Evolutionary conservation across 30 jellyfish, hydroid and myxozoan species (phyloP).

Genomic region (Clytia hemisphaerica): DNA sequence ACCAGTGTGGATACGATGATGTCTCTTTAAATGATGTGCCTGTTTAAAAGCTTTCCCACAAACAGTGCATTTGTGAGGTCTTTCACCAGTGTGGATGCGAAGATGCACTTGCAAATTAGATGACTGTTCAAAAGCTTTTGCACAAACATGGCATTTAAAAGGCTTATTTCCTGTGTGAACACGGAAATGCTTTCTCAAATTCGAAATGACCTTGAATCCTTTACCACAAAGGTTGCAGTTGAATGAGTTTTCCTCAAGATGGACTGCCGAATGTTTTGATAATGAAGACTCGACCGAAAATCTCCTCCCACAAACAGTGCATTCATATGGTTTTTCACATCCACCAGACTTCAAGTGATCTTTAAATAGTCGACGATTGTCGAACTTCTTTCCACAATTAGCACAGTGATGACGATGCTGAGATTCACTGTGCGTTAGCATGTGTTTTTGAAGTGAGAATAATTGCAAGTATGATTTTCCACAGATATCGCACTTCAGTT

Average conservation of each 20-base stretch:
- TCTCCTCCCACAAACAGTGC: slow-evolving; percentile 35
- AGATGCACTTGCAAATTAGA: slow-evolving; percentile 43
- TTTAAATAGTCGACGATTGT: too few species aligned
- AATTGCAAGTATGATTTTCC: too few species aligned
- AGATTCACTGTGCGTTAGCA: too few species aligned
- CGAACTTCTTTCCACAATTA: too few species aligned
- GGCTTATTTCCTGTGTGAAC: slow-evolving; percentile 33
- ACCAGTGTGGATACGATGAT: too few species aligned
- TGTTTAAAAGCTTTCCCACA: slow-evolving; percentile 42
- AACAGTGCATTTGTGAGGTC: too few species aligned
- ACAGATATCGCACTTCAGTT: too few species aligned
- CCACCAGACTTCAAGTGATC: too few species aligned
- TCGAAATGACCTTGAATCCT: slow-evolving; percentile 30
- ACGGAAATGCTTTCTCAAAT: slow-evolving; percentile 36
- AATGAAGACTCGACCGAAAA: slow-evolving; percentile 25
- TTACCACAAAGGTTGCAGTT: slow-evolving; percentile 52
- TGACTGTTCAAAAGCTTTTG: slow-evolving; percentile 20
- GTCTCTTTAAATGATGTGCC: slow-evolving; percentile 46
- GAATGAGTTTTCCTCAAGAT: slow-evolving; percentile 21
- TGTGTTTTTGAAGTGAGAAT: too few species aligned
- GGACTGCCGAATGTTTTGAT: slow-evolving; percentile 36
- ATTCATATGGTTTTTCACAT: too few species aligned
- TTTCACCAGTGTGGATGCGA: too few species aligned
- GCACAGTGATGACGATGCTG: too few species aligned
- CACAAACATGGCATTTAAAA: slow-evolving; percentile 31